phyloP scores from a whole-genome alignment of 2,113 vertebrate species.

The Jacana jacana region DNA sequence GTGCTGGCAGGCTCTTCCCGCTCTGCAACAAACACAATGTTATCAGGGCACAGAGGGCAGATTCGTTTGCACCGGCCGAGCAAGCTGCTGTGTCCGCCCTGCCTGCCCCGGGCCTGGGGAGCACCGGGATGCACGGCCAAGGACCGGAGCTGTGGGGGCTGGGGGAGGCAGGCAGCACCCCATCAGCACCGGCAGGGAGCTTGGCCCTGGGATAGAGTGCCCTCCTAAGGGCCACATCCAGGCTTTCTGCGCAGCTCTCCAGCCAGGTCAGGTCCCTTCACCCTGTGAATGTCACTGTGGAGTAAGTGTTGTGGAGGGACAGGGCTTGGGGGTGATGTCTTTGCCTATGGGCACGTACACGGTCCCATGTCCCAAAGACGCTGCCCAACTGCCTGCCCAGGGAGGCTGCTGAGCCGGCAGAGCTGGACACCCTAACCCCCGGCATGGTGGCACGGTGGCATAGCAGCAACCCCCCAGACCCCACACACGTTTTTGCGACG shows the following conservation, averaged over 20 bases:
- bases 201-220: background rate
- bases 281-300: background rate
- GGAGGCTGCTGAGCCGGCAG: background rate
- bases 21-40: constrained; percentile 67
- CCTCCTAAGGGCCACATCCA: background rate
- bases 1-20: constrained; percentile 63
- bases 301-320: accelerated
- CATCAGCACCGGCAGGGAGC: accelerated
- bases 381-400: background rate
- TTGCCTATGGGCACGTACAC: accelerated
- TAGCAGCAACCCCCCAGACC: background rate
- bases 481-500: accelerated
- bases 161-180: background rate
- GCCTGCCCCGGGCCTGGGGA: background rate
- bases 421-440: too few relatives aligned
- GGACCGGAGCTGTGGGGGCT: accelerated
- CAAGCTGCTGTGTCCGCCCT: constrained; percentile 41
- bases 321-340: accelerated
- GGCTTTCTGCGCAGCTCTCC: accelerated
- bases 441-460: accelerated
- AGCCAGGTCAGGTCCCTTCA: background rate
- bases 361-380: background rate
- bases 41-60: constrained; percentile 67
- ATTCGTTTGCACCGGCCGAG: constrained; percentile 56
- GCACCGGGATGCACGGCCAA: accelerated